Evolutionary conservation across 2,888 invertebrate species (phyloP).

Genomic region (Noctua fimbriata): DNA sequence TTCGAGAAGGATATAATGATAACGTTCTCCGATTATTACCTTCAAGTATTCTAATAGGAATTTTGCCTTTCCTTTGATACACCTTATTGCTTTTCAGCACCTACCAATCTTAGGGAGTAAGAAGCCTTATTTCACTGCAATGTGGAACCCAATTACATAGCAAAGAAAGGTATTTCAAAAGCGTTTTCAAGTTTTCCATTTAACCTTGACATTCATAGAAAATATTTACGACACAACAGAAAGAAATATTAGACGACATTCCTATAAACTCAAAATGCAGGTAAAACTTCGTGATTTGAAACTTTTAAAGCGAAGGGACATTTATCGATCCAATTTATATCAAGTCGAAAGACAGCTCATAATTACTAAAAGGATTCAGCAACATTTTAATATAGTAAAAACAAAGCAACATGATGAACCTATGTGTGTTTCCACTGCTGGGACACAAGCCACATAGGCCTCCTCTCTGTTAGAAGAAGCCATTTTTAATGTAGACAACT

Average conservation of each 20-base stretch:
- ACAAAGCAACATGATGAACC: too few relatives aligned
- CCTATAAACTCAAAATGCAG: background rate
- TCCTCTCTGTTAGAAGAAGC: background rate
- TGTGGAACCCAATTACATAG: background rate
- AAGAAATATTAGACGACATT: constrained; percentile 29
- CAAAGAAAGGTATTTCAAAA: constrained; percentile 7
- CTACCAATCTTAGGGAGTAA: background rate
- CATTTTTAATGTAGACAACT: background rate
- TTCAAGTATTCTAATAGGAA: background rate
- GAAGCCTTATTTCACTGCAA: background rate
- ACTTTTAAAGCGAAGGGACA: background rate
- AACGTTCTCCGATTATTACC: background rate
- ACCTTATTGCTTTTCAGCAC: background rate
- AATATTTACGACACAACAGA: constrained; percentile 7
- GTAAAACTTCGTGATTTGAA: background rate
- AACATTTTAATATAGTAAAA: background rate
- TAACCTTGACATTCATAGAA: constrained; percentile 5
- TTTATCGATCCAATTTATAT: constrained; percentile 19
- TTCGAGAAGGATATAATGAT: background rate
- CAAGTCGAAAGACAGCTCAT: background rate
- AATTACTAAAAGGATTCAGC: background rate
- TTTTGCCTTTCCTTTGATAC: background rate
- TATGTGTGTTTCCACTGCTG: too few relatives aligned
- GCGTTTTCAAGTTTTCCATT: background rate
- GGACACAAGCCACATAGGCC: too few relatives aligned